Base-by-base conservation (phyloP, 2,797 vertebrate species). In the Oreortyx pictus region DNA sequence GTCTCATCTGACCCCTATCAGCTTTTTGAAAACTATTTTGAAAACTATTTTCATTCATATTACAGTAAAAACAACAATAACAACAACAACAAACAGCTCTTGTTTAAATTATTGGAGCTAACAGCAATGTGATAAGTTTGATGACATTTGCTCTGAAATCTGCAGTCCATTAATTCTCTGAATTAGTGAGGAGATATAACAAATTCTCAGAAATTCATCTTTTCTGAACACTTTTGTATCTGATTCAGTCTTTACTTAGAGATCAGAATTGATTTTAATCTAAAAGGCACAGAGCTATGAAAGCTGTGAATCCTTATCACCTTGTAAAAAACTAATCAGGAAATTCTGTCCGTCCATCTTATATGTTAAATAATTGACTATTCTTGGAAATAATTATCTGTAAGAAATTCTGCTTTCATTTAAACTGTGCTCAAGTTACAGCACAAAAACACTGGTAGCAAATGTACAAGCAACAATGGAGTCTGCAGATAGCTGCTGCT, bases 231-330 rank as follows among this genome's bases (percentile, higher is more conserved):
- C 16, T 25, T 84, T 44, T 73, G 14, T 43, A 67, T 75, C 12
- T 23, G 25, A 57, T 65, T 60, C 60, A 78, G 23, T 49, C 41
- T 57, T 64, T 74, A 16, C 31, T 71, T 86, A 86, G 89, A 25
- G 74, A 91, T 10, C 31, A 91, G 31, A 90, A 89, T 3, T 39
- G 23, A 87, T 73, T 90, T 89, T 60, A 52, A 77, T 88, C 81
- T 92, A 76, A 83, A 86, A 92, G 62, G 29, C 22, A 66, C 35
- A 31, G 31, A 59, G 57, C 57, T 78, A 79, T 2, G 19, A 33
- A 93, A 89, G n/a, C 73, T 89, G 66, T 72, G 70, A 82, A 91
- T 90, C 91, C 59, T 86, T 77, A 88, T 47, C 66, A 56, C 61
- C 29, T 86, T 86, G 84, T 29, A 82, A 89, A 82, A 81, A 87